Evolutionary conservation across 2,797 vertebrate genomes (phyloP).

Genomic region (Xerus rutilus): DNA sequence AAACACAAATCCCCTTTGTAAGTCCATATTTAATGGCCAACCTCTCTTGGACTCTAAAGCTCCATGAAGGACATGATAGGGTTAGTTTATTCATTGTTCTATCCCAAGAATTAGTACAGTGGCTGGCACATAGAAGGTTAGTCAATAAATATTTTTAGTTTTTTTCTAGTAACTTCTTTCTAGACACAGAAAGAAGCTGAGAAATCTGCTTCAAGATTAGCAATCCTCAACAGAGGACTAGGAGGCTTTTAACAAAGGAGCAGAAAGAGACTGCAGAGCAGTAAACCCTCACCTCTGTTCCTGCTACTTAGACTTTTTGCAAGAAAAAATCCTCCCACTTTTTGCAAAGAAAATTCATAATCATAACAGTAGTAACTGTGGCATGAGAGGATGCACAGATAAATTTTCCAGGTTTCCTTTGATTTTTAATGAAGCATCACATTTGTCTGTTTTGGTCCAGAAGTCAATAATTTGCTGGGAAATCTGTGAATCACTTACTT

Average conservation of each 20-base stretch:
- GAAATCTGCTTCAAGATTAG: neutral
- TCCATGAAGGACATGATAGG: neutral
- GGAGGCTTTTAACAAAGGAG: neutral
- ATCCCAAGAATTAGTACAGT: neutral
- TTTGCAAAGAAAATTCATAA: neutral
- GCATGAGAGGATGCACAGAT: neutral
- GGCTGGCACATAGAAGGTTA: neutral
- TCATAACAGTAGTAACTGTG: neutral
- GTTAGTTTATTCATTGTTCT: neutral
- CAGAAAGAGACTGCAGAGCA: neutral
- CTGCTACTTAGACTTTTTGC: neutral
- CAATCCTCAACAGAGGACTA: neutral
- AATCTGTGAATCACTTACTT: neutral
- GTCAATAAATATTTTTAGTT: neutral
- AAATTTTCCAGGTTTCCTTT: neutral
- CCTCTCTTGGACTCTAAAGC: neutral
- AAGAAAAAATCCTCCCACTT: neutral
- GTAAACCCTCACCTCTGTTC: neutral
- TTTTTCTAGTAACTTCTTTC: neutral
- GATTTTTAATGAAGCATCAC: neutral
- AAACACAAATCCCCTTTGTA: neutral
- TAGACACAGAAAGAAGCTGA: neutral
- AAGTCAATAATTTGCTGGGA: constrained; percentile 4
- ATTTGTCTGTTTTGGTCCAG: neutral
- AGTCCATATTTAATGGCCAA: neutral